Evolutionary conservation across 1,140 invertebrate genomes (phyloP), one percentile per base, ranked within the genome.

Genomic region (Panagrolaimus sp.): DNA sequence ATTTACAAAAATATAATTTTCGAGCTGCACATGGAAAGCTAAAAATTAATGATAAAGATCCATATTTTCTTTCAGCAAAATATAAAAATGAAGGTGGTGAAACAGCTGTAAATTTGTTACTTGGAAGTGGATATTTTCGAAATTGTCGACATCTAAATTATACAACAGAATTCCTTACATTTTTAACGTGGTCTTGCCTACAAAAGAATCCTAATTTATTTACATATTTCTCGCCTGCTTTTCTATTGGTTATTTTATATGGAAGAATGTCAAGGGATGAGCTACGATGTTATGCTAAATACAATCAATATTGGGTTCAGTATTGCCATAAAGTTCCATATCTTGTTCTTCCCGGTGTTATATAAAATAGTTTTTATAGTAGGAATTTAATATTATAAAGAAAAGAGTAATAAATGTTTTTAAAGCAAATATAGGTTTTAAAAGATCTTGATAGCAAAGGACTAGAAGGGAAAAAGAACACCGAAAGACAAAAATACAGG

Each of bases 271-370:
- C 14, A 16, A 14, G 75, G 25, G 74, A 76, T 25, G 74, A 76
- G 64, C 46, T 69, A 11, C 67, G 74, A 31, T 78, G 75, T 53
- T 57, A 72, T 5, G 23, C 57, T 14, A 70, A 74, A 57, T 76
- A 76, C 43, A 43, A 63, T 20, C 71, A 73, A 14, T 66, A 76
- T 62, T 76, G 74, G 74, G 45, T 74, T n/a, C 74, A 76, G 67
- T 76, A 76, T 45, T 67, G 62, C 13, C 44, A 68, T 9, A 76
- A 64, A 67, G 74, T 76, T 27, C 64, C 67, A 47, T 74, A 71
- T 65, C 38, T 70, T 11, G 44, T 76, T n/a, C 42, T 76, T n/a
- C 74, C 74, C 23, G 65, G 72, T 31, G 45, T 76, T 51, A 78
- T 23, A 61, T 61, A 20, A 61, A 61, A 48, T 23, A 48, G 14